A percentile compares a stretch with the other conserved stretches of the same genome.
phyloP scores from a whole-genome alignment of 2,113 vertebrate genomes.

The Lonchura striata region DNA sequence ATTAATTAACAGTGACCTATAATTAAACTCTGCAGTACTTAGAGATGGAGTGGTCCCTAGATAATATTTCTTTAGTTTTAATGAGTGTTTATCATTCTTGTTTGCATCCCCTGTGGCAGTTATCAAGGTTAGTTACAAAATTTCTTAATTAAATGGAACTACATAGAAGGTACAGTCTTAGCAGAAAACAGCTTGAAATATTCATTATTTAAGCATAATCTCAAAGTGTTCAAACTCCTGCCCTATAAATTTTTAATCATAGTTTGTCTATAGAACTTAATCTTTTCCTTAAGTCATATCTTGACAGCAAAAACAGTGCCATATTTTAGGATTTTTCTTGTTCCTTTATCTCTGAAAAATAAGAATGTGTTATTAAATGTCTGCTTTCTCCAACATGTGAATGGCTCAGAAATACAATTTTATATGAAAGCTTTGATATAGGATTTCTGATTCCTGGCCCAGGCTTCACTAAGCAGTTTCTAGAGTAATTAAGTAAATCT shows the following conservation, averaged over 20 bases:
- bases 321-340: neutral
- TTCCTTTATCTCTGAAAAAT: neutral
- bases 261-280: neutral
- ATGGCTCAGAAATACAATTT: neutral
- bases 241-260: neutral
- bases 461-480: neutral
- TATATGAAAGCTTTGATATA: neutral
- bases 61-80: constrained; percentile 51
- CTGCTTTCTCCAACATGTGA: neutral
- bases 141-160: constrained; percentile 55
- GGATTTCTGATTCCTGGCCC: neutral
- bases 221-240: neutral
- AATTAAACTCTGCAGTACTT: constrained; percentile 65
- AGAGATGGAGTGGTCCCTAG: constrained; percentile 43
- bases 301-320: neutral
- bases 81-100: constrained; percentile 54
- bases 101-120: constrained; percentile 29
- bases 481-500: constrained; percentile 8
- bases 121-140: constrained; percentile 33
- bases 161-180: neutral
- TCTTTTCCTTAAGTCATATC: neutral
- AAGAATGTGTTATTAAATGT: neutral
- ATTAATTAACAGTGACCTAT: constrained; percentile 68
- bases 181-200: constrained; percentile 36
- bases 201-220: neutral